These are phyloP conservation scores for Lates calcarifer DNA, from an alignment of 2,113 vertebrate species.

Conservation along the genomic window DNA sequence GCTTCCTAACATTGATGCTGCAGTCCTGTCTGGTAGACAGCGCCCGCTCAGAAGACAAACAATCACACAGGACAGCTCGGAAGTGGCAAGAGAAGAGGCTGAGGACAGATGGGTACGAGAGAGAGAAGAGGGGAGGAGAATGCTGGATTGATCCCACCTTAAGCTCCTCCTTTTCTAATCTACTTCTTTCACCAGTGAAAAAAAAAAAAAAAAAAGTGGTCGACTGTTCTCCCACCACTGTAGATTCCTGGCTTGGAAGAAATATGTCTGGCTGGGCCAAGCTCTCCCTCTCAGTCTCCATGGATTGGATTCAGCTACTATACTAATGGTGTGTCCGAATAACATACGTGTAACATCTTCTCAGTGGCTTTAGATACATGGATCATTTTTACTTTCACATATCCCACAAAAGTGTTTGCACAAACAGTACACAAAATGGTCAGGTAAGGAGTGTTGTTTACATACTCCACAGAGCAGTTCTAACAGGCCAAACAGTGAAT, in stretches of 20 bases:
- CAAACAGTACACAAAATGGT: neutral
- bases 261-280: neutral
- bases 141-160: neutral
- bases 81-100: slow-evolving; percentile 32
- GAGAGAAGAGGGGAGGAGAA: slow-evolving; percentile 33
- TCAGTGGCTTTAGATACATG: slow-evolving; percentile 3
- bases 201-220: neutral
- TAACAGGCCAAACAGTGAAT: neutral
- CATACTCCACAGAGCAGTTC: neutral
- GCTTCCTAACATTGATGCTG: slow-evolving; percentile 67
- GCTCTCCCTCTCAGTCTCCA: neutral
- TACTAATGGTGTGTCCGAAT: neutral
- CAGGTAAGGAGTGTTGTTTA: neutral
- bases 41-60: slow-evolving; percentile 60
- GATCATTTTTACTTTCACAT: neutral
- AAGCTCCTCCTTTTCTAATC: slow-evolving; percentile 30
- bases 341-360: neutral
- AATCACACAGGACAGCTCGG: slow-evolving; percentile 52
- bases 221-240: neutral
- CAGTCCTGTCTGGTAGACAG: slow-evolving; percentile 66
- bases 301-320: neutral
- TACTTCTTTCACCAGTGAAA: neutral
- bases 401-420: neutral
- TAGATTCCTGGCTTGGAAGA: neutral
- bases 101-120: slow-evolving; percentile 35